Percentiles rank a stretch among this genome's conserved stretches.
These are phyloP conservation scores for Elmis aenea DNA, from an alignment of 2,888 invertebrate genomes.

Conservation along the genomic window DNA sequence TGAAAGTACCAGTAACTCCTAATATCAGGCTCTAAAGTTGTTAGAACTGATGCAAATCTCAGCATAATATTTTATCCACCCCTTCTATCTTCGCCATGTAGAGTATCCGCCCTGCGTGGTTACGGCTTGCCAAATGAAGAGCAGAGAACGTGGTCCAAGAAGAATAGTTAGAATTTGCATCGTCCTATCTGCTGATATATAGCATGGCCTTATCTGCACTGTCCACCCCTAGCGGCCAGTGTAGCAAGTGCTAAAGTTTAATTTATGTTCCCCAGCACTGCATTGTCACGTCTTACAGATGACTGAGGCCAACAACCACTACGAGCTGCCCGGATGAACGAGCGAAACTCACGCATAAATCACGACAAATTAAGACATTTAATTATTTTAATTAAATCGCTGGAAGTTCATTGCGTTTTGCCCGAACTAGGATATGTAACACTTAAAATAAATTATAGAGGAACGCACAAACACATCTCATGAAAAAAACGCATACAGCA, in stretches of 20 bases:
- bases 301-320: constrained; percentile 33
- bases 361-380: too few relatives aligned
- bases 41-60: constrained; percentile 30
- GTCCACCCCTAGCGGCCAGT: constrained; percentile 47
- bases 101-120: constrained; percentile 25
- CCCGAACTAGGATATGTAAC: too few relatives aligned
- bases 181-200: constrained; percentile 43
- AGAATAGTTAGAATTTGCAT: constrained; percentile 45
- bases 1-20: too few relatives aligned
- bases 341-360: constrained; percentile 10
- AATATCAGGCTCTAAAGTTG: constrained; percentile 23
- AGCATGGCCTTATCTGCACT: constrained; percentile 45
- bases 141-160: constrained; percentile 31
- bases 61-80: constrained; percentile 28
- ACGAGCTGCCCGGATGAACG: constrained; percentile 10
- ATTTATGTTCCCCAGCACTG: constrained; percentile 45
- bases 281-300: constrained; percentile 50
- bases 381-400: too few relatives aligned
- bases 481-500: too few relatives aligned
- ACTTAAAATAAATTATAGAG: too few relatives aligned
- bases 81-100: constrained; percentile 30
- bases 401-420: too few relatives aligned
- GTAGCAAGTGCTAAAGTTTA: constrained; percentile 48
- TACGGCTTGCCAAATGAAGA: constrained; percentile 32
- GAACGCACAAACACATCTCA: too few relatives aligned